Base-by-base conservation (phyloP, 1,140 invertebrate species). In the Aphidius gifuensis region DNA sequence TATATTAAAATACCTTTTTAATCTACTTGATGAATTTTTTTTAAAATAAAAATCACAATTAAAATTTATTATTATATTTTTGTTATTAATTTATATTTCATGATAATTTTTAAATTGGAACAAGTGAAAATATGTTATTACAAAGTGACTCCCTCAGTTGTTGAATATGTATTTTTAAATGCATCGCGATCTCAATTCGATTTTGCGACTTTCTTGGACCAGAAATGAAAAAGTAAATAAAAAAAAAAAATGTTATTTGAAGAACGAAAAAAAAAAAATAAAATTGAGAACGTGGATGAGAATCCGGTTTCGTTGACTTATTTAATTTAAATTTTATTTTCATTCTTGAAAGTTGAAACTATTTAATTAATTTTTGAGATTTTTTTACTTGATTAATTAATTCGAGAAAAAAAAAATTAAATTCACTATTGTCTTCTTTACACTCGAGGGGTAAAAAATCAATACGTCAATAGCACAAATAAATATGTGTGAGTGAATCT, bases 51-150 rank as follows among this genome's bases (percentile, higher is more conserved):
- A 16, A 16, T 16, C 1, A 16, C 23, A 32, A 32, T 32, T 32
- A 32, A 32, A 32, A 32, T 32, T 32, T 32, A 32, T 32, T 32
- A 32, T 16, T 16, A 16, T 16, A 16, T 16, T 16, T 16, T 16
- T 16, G 16, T 16, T 16, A 16, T 32, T 32, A 32, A 32, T 32
- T 32, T 32, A 3, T 3, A 32, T 32, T 32, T 32, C 23, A 32
- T 32, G 23, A 32, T 32, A 32, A 32, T 32, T 32, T 32, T 46
- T 38, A 45, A 56, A 61, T 49, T 61, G 60, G 60, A 65, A 21
- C 39, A 39, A 61, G 64, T 58, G 64, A 65, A 65, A 65, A 65
- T 48, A 62, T 45, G 55, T 62, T 59, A 65, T 65, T 65, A 65
- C 57, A 56, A 49, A 44, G 23, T 38, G 42, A 61, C 50, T 51